phyloP scores from a whole-genome alignment of 2,888 invertebrate genomes.

The Pharmacophagus antenor region DNA sequence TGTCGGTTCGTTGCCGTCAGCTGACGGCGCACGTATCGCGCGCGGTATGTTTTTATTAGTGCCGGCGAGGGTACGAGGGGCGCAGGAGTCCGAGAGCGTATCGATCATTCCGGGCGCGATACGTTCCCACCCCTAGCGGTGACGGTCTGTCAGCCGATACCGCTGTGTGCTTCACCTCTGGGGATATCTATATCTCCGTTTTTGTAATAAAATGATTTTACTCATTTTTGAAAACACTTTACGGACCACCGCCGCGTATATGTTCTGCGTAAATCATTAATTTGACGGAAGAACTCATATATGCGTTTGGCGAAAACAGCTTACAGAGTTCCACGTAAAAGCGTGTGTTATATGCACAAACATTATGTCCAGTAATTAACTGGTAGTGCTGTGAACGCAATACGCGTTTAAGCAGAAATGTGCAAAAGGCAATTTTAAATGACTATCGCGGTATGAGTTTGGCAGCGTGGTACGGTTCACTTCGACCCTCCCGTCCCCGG shows the following conservation, averaged over 20 bases:
- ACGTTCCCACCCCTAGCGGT: constrained; percentile 16
- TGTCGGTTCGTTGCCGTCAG: constrained; percentile 21
- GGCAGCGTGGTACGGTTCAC: too few species aligned
- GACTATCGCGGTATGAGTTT: too few species aligned
- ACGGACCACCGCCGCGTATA: too few species aligned
- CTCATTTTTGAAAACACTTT: neutral
- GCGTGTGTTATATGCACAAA: too few species aligned
- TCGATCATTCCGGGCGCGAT: constrained; percentile 19
- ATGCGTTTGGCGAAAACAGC: too few species aligned
- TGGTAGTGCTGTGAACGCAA: too few species aligned
- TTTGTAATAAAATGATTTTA: neutral
- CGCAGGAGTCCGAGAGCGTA: neutral
- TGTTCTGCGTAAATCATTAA: neutral
- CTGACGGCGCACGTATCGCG: constrained; percentile 21
- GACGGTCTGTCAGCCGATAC: constrained; percentile 4
- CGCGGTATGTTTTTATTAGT: constrained; percentile 29
- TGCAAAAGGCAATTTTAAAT: too few species aligned
- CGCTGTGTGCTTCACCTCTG: neutral
- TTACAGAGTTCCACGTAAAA: too few species aligned
- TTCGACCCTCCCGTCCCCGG: too few species aligned
- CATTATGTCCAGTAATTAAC: too few species aligned
- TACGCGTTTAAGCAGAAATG: too few species aligned
- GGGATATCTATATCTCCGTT: neutral
- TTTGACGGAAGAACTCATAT: neutral
- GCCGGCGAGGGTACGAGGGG: constrained; percentile 10